Conservation (phyloP, 2,797 vertebrate species). For the Eutrigla gurnardus region DNA sequence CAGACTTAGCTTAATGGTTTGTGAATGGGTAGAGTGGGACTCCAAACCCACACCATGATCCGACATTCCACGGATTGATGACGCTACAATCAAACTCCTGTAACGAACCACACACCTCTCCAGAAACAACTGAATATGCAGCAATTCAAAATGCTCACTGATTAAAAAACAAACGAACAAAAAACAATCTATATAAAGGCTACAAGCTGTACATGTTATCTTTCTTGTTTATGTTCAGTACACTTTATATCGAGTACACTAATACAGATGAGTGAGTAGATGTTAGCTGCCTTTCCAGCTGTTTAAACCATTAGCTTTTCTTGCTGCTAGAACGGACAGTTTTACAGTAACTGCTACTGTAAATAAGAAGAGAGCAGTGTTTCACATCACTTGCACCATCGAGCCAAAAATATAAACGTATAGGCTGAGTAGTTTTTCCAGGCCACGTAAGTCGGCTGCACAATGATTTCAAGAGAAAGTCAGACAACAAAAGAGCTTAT, state of each 20-base stretch:
- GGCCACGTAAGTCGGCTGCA: slow-evolving; percentile 49
- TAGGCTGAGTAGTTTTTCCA: slow-evolving; percentile 20
- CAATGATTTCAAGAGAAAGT: slow-evolving; percentile 47
- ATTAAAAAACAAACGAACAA: slow-evolving; percentile 46
- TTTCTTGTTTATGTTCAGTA: slow-evolving; percentile 62
- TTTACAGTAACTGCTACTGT: slow-evolving; percentile 67
- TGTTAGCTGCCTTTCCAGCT: slow-evolving; percentile 78
- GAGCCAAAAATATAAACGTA: slow-evolving; percentile 33
- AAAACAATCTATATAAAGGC: slow-evolving; percentile 63
- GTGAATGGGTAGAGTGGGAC: slow-evolving; percentile 45
- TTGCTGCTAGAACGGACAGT: slow-evolving; percentile 61
- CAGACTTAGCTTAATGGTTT: slow-evolving; percentile 61
- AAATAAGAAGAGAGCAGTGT: slow-evolving; percentile 53
- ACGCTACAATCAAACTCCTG: slow-evolving; percentile 71
- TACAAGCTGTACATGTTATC: slow-evolving; percentile 72
- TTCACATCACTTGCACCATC: slow-evolving; percentile 56
- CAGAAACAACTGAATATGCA: slow-evolving; percentile 72
- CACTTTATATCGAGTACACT: slow-evolving; percentile 57
- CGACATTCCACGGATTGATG: slow-evolving; percentile 69
- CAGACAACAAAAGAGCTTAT: slow-evolving; percentile 72
- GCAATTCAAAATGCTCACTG: slow-evolving; percentile 68
- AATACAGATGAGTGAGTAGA: slow-evolving; percentile 66
- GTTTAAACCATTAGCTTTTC: slow-evolving; percentile 68
- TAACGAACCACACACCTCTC: slow-evolving; percentile 51
- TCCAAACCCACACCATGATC: slow-evolving; percentile 56